Percentiles rank a stretch among this genome's conserved stretches.
These are phyloP conservation scores for Danio tinwini DNA, from an alignment of 2,797 vertebrate species.

Conservation along the genomic window DNA sequence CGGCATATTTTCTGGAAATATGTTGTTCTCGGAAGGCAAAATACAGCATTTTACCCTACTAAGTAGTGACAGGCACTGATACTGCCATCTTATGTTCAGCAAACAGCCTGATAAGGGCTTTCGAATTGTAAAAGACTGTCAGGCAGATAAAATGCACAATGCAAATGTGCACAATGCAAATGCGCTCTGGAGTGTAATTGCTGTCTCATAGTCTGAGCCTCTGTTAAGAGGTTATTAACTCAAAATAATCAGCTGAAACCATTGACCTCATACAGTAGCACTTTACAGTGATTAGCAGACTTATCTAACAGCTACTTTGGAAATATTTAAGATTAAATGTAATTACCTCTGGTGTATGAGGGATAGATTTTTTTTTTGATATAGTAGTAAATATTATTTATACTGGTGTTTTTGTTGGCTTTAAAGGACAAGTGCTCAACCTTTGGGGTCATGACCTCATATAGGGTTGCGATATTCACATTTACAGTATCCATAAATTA, in stretches of 20 bases:
- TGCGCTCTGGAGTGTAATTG: constrained; percentile 22
- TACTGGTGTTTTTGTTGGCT: not conserved
- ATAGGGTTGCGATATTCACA: not conserved
- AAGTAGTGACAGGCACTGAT: not conserved
- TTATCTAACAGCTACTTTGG: constrained; percentile 21
- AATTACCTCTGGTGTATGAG: not conserved
- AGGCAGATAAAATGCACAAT: constrained; percentile 16
- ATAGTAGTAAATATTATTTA: not conserved
- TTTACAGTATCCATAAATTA: not conserved
- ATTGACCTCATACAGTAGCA: constrained; percentile 5
- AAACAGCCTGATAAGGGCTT: constrained; percentile 24
- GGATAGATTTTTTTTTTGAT: not conserved
- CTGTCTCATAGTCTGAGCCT: constrained; percentile 27
- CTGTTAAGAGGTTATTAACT: constrained; percentile 37
- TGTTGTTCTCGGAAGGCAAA: constrained; percentile 47
- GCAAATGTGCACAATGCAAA: constrained; percentile 10
- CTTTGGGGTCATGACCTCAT: not conserved
- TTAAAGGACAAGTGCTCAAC: not conserved
- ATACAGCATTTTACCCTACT: constrained; percentile 13
- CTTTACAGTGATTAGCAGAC: constrained; percentile 12
- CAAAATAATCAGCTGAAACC: constrained; percentile 19
- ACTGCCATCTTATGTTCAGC: constrained; percentile 22
- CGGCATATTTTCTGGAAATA: constrained; percentile 51
- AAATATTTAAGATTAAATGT: constrained; percentile 12
- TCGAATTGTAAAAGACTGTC: constrained; percentile 16